These are phyloP conservation scores for Platysteira castanea DNA, from an alignment of 2,113 vertebrate genomes.

Conservation along the genomic window DNA sequence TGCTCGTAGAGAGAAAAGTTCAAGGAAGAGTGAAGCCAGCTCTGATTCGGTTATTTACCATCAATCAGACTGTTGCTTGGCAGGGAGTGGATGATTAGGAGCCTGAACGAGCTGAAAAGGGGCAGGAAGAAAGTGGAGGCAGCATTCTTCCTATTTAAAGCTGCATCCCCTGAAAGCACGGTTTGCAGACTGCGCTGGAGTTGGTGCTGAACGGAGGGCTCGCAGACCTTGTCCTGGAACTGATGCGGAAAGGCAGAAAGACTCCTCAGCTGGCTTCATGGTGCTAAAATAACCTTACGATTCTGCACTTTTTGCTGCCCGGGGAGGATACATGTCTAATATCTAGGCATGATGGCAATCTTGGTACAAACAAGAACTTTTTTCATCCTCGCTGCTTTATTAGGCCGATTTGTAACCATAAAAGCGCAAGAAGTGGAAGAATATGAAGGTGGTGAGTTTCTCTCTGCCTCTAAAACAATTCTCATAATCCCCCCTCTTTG, in stretches of 20 bases:
- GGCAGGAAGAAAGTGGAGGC: conserved; percentile 84
- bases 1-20: conserved; percentile 45
- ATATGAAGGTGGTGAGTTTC: conserved; percentile 74
- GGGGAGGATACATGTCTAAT: conserved; percentile 70
- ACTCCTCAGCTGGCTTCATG: conserved; percentile 69
- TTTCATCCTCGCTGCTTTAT: conserved; percentile 72
- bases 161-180: conserved; percentile 75
- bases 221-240: conserved; percentile 62
- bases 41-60: conserved; percentile 83
- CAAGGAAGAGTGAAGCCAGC: conserved; percentile 50
- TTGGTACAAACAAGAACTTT: conserved; percentile 73
- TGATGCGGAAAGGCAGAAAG: conserved; percentile 60
- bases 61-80: conserved; percentile 80
- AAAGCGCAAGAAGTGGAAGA: conserved; percentile 76
- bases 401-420: conserved; percentile 71
- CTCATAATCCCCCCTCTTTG: neutral
- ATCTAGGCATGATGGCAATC: conserved; percentile 74
- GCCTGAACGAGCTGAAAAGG: conserved; percentile 77
- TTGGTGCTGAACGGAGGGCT: conserved; percentile 67
- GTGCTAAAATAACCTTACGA: conserved; percentile 66
- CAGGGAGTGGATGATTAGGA: conserved; percentile 79
- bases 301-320: conserved; percentile 39
- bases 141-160: conserved; percentile 86
- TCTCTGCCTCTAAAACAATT: neutral
- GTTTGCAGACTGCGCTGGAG: conserved; percentile 69